A percentile compares a stretch with the other conserved stretches of the same genome.
Conservation (phyloP, 2,888 invertebrate genomes). For the Diachrysia chrysitis region DNA sequence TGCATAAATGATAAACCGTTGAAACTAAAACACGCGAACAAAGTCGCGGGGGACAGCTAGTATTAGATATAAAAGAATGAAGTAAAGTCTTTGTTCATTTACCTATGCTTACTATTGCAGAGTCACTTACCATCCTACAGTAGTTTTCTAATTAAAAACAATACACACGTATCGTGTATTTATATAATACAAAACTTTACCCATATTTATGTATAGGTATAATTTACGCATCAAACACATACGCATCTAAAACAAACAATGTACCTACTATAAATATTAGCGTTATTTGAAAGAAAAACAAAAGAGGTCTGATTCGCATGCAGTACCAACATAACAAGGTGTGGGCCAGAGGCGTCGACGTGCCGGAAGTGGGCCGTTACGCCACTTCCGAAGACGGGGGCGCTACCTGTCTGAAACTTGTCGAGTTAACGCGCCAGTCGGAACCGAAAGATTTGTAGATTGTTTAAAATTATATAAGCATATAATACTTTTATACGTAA, state of each 20-base stretch:
- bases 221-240: too few relatives aligned
- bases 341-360: slow-evolving; percentile 67
- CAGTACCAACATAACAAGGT: slow-evolving; percentile 57
- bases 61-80: too few relatives aligned
- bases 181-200: too few relatives aligned
- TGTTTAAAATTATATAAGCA: slow-evolving; percentile 55
- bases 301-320: slow-evolving; percentile 57
- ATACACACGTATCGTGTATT: background rate
- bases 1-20: too few relatives aligned
- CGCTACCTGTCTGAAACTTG: slow-evolving; percentile 73
- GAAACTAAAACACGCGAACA: too few relatives aligned
- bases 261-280: slow-evolving; percentile 39
- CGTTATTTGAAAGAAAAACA: slow-evolving; percentile 56
- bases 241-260: slow-evolving; percentile 10
- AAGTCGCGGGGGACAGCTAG: too few relatives aligned
- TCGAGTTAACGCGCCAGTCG: slow-evolving; percentile 62
- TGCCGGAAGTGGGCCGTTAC: slow-evolving; percentile 78
- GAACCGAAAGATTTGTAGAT: slow-evolving; percentile 59
- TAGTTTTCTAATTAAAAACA: too few relatives aligned
- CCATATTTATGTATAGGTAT: too few relatives aligned
- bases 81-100: too few relatives aligned
- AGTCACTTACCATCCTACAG: too few relatives aligned
- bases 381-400: slow-evolving; percentile 70
- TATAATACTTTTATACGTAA: slow-evolving; percentile 39
- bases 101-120: too few relatives aligned